phyloP scores from a whole-genome alignment of 2,888 invertebrate genomes.

The Conus canariensis region DNA sequence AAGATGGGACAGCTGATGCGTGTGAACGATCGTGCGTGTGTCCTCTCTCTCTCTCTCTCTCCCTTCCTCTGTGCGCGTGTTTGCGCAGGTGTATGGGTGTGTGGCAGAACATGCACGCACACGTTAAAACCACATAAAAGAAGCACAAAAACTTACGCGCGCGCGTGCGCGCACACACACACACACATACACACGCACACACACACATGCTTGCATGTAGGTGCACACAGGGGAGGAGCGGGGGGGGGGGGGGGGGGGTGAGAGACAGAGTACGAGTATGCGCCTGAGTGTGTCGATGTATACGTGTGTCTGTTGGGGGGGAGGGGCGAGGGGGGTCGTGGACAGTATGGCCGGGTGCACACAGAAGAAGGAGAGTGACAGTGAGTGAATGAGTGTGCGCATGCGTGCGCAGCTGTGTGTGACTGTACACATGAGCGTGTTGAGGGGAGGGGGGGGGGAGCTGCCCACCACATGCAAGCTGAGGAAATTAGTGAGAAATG shows the following conservation, averaged over 20 bases:
- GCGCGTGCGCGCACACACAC: not conserved
- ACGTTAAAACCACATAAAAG: not conserved
- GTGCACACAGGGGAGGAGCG: not conserved
- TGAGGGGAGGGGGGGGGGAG: no score
- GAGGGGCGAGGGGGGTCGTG: no score
- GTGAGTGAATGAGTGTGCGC: not conserved
- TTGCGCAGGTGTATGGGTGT: not conserved
- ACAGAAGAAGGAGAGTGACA: no score
- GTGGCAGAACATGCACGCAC: not conserved
- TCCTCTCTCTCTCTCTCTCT: not conserved
- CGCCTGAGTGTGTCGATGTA: not conserved
- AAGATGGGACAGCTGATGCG: no score
- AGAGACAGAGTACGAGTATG: not conserved
- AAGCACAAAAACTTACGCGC: not conserved
- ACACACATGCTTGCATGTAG: not conserved
- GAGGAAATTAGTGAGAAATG: no score
- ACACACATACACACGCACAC: not conserved
- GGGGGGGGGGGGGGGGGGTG: not conserved
- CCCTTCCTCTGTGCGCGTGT: not conserved
- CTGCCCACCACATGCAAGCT: not conserved
- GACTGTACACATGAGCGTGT: not conserved
- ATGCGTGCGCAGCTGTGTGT: not conserved
- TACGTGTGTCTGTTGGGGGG: not conserved
- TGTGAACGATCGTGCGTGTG: no score
- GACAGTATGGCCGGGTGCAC: no score